A percentile compares a stretch with the other conserved stretches of the same genome.
phyloP scores from a whole-genome alignment of 2,797 vertebrate genomes.

The Graptemys geographica region DNA sequence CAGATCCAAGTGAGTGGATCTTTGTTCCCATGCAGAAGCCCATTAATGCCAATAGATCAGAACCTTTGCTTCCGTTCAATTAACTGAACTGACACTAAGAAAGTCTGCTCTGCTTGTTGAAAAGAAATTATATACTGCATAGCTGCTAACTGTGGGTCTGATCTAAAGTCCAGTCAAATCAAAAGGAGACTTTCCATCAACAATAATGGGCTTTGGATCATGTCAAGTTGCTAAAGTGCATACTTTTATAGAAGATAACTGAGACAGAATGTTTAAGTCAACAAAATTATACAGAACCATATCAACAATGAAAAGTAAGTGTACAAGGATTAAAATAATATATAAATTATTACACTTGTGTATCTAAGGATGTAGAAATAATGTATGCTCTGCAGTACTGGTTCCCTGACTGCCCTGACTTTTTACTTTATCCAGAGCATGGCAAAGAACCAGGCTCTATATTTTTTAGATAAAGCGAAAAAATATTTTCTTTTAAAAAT shows the following conservation, averaged over 20 bases:
- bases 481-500: not conserved
- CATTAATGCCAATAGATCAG: not conserved
- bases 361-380: not conserved
- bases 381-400: not conserved
- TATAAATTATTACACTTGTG: not conserved
- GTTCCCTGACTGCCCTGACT: not conserved
- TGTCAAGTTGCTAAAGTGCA: not conserved
- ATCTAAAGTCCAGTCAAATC: not conserved
- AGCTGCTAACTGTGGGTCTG: not conserved
- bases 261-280: not conserved
- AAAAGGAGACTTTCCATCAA: not conserved
- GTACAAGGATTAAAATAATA: not conserved
- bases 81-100: not conserved
- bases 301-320: not conserved
- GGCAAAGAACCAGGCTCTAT: not conserved
- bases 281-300: not conserved
- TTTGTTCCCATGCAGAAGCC: not conserved
- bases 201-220: not conserved
- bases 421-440: not conserved
- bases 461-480: not conserved
- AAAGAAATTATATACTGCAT: not conserved
- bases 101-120: not conserved
- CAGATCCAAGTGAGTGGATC: not conserved
- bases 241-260: not conserved
- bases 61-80: not conserved